phyloP scores from a whole-genome alignment of 2,113 vertebrate species.

The Laticauda laticaudata region DNA sequence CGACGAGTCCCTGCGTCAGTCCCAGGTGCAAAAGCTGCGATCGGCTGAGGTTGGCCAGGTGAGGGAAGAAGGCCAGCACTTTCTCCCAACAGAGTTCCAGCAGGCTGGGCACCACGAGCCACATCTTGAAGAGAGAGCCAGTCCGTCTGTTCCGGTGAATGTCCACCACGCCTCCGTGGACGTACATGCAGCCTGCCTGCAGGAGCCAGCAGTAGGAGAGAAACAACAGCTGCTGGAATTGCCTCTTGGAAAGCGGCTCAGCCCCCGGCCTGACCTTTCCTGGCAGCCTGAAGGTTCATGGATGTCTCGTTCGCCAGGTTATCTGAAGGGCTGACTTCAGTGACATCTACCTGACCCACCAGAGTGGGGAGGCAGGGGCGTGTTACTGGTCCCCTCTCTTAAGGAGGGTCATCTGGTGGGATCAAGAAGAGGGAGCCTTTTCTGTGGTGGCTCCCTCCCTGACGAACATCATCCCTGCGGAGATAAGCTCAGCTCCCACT shows the following conservation, averaged over 20 bases:
- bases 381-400: no score
- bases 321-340: no score
- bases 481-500: no score
- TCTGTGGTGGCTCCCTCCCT: no score
- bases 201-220: not conserved
- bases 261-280: not conserved
- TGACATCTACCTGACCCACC: no score
- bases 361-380: no score
- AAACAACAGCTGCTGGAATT: no score
- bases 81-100: constrained; percentile 97
- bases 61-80: constrained; percentile 86
- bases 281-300: not conserved
- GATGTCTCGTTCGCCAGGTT: not conserved
- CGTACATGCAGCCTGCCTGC: constrained; percentile 97
- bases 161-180: constrained; percentile 96
- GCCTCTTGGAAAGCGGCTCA: not conserved
- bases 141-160: constrained; percentile 97
- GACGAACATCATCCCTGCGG: no score
- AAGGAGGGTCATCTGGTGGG: no score
- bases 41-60: constrained; percentile 80
- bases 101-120: constrained; percentile 92
- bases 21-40: constrained; percentile 91
- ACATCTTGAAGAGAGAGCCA: constrained; percentile 96
- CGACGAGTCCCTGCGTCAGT: constrained; percentile 92
- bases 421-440: no score